Base-by-base conservation (phyloP, 2,888 invertebrate genomes). In the Drosophila buzzatii region DNA sequence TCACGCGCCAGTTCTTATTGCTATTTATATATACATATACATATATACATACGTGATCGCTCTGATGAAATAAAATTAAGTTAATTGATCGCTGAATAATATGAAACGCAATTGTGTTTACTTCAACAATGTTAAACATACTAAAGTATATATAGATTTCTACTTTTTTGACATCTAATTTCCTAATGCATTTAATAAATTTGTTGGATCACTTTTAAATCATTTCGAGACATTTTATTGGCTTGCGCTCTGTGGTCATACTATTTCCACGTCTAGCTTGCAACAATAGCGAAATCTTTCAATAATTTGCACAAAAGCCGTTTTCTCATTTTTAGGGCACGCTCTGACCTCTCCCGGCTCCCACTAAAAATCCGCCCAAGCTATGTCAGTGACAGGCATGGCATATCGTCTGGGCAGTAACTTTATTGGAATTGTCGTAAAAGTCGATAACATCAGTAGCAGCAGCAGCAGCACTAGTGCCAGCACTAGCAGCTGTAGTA, bases 371-470 rank as follows among this genome's bases (percentile, higher is more conserved):
- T 10, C 55, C 23, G 23, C 47, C 47, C 55, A 42, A 64, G 12
- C 27, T 20, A 37, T 72, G 80, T 65, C 80, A 76, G 59, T 42
- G 45, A 59, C 71, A 71, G 78, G 27, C 58, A 41, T 52, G 75
- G 75, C 53, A 79, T 82, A 84, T 71, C 63, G 87, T 79, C 82
- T 74, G 85, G 68, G 70, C 67, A 70, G 78, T 64, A 79, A 75
- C 89, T 90, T 86, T 86, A 86, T 90, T 90, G 89, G 87, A 90
- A 85, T 78, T 90, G 90, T 90, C 86, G 90, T 89, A 83, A 86
- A 86, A 85, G 86, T 86, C 90, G 90, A 86, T 90, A 90, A 88
- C 83, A 89, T 67, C 66, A 33, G 39, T 70, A 72, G 69, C 59
- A 63, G 52, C 60, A 63, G 52, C 60, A 53, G 60, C 56, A 51